Percentiles rank a stretch among this genome's conserved stretches.
phyloP scores from a whole-genome alignment of 2,797 vertebrate species.

The Odontamblyopus rebecca region DNA sequence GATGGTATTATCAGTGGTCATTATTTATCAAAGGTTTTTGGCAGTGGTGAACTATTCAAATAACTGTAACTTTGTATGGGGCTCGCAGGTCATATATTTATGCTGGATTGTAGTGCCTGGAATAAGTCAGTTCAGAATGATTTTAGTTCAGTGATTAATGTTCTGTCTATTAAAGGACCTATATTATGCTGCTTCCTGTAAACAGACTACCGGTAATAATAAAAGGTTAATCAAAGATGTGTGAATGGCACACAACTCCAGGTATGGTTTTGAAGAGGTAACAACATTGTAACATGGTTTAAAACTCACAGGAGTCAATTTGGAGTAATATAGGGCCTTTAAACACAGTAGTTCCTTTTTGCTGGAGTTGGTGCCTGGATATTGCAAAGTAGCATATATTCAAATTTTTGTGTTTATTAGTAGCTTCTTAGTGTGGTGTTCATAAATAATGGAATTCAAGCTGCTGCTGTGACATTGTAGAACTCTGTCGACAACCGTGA shows the following conservation, averaged over 20 bases:
- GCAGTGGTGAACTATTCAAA: not conserved
- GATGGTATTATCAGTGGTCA: not conserved
- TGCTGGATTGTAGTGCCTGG: not conserved
- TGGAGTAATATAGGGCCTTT: too few species aligned
- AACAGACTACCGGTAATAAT: too few species aligned
- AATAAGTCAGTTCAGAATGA: not conserved
- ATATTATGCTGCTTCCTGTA: too few species aligned
- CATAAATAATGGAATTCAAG: not conserved
- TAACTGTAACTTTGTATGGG: not conserved
- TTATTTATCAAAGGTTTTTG: not conserved
- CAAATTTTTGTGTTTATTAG: not conserved
- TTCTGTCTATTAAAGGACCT: not conserved
- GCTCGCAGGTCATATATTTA: not conserved
- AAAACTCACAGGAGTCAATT: too few species aligned
- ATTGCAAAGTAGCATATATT: not conserved
- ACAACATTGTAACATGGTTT: too few species aligned
- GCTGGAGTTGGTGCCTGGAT: not conserved
- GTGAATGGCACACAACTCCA: not conserved
- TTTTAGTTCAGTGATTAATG: not conserved
- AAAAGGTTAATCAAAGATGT: too few species aligned
- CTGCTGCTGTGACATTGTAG: constrained; percentile 14
- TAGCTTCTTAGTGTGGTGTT: not conserved
- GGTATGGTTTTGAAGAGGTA: too few species aligned
- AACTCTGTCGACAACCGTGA: constrained; percentile 28
- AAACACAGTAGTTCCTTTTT: not conserved